Conservation (phyloP, 1,140 invertebrate species). For the Drosophila gunungcola region DNA sequence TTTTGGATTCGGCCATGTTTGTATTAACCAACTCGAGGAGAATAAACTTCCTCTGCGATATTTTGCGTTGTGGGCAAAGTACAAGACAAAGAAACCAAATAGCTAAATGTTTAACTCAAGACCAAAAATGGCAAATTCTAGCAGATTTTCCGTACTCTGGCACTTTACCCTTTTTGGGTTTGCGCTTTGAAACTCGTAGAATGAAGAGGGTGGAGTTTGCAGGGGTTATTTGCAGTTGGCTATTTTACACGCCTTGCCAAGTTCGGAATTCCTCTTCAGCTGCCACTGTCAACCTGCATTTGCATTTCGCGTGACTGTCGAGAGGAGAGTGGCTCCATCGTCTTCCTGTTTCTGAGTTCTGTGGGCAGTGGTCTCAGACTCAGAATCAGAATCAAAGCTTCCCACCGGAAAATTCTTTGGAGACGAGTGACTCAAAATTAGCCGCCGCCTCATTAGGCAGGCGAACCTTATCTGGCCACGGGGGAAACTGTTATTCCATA, state of each 20-base stretch:
- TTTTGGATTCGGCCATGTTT: slow-evolving; percentile 48
- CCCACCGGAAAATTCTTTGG: slow-evolving; percentile 37
- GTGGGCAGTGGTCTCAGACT: slow-evolving; percentile 37
- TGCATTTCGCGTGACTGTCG: slow-evolving; percentile 75
- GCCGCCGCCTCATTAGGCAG: slow-evolving; percentile 70
- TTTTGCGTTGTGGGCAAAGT: slow-evolving; percentile 24
- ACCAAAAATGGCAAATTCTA: slow-evolving; percentile 76
- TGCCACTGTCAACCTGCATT: slow-evolving; percentile 68
- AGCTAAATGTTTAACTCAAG: slow-evolving; percentile 61
- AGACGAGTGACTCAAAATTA: slow-evolving; percentile 58
- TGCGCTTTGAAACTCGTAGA: neutral
- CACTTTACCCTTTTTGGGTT: slow-evolving; percentile 70
- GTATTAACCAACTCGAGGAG: slow-evolving; percentile 51
- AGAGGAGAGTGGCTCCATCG: neutral
- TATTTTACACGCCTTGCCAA: slow-evolving; percentile 59
- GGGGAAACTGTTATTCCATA: slow-evolving; percentile 33
- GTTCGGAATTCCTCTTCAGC: slow-evolving; percentile 39
- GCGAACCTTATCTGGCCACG: slow-evolving; percentile 60
- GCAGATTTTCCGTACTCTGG: slow-evolving; percentile 67
- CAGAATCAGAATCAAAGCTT: slow-evolving; percentile 44
- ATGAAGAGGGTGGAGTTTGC: neutral
- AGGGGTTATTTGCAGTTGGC: slow-evolving; percentile 21
- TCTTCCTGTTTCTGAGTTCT: slow-evolving; percentile 28
- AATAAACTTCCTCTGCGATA: slow-evolving; percentile 9
- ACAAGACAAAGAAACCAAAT: slow-evolving; percentile 58